phyloP scores from a whole-genome alignment of 2,888 invertebrate genomes.

The Phasia obesa region DNA sequence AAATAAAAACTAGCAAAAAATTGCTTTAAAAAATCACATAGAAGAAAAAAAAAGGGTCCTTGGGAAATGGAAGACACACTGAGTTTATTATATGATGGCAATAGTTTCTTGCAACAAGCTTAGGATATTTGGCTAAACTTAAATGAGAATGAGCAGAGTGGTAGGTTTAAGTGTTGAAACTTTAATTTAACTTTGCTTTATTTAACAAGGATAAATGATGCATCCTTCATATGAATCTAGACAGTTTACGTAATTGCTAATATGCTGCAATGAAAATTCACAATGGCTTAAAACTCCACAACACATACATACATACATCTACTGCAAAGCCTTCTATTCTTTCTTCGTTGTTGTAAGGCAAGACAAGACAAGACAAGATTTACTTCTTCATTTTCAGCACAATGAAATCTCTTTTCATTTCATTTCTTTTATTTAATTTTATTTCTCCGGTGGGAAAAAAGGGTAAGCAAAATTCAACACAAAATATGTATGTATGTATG shows the following conservation, averaged over 20 bases:
- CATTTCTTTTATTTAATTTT: constrained; percentile 23
- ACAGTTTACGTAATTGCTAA: constrained; percentile 72
- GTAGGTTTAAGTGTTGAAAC: constrained; percentile 69
- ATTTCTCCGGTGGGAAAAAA: constrained; percentile 37
- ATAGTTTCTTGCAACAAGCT: constrained; percentile 34
- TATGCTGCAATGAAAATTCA: constrained; percentile 65
- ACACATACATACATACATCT: no score
- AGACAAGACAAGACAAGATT: constrained; percentile 49
- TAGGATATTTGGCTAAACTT: background rate
- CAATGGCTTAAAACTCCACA: constrained; percentile 35
- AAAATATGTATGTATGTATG: constrained; percentile 42
- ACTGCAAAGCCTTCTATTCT: no score
- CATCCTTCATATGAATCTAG: constrained; percentile 73
- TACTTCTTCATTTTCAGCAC: constrained; percentile 55
- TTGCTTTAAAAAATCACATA: constrained; percentile 35
- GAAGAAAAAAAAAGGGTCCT: constrained; percentile 50
- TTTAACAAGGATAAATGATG: constrained; percentile 80
- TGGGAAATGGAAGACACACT: constrained; percentile 64
- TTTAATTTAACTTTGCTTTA: constrained; percentile 71
- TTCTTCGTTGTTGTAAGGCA: background rate
- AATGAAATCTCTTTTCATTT: constrained; percentile 58
- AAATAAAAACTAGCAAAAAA: constrained; percentile 12
- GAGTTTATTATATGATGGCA: constrained; percentile 64
- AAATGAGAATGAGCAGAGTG: constrained; percentile 18
- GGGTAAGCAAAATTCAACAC: constrained; percentile 24